These are phyloP conservation scores for Varecia variegata DNA, from an alignment of 2,797 vertebrate species.

Conservation along the genomic window DNA sequence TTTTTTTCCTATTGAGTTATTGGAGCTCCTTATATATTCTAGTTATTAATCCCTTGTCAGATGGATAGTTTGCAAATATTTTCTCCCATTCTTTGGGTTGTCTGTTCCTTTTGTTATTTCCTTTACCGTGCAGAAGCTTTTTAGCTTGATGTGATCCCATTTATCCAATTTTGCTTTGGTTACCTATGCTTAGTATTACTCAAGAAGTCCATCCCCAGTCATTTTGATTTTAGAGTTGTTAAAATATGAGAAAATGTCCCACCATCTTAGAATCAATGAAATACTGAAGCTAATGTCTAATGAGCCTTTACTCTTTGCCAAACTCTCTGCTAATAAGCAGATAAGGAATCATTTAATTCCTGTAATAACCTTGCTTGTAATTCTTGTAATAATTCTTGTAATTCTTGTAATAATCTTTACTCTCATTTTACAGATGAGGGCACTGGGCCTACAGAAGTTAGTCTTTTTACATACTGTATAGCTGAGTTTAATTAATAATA, in stretches of 20 bases:
- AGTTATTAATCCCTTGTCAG: not conserved
- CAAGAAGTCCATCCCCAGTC: not conserved
- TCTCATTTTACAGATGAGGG: not conserved
- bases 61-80: not conserved
- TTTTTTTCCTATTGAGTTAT: not conserved
- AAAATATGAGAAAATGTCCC: slow-evolving; percentile 2
- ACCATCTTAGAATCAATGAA: slow-evolving; percentile 16
- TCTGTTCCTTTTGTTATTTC: not conserved
- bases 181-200: not conserved
- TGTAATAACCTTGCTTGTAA: not conserved
- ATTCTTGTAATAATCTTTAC: not conserved
- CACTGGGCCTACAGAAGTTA: not conserved
- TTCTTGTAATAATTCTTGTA: too few relatives aligned
- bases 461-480: not conserved
- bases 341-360: slow-evolving; percentile 7
- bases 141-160: not conserved
- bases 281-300: slow-evolving; percentile 13
- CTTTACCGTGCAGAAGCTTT: not conserved
- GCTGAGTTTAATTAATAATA: slow-evolving; percentile 22
- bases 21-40: not conserved
- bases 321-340: not conserved
- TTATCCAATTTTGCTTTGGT: not conserved
- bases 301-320: slow-evolving; percentile 9
- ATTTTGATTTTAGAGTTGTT: slow-evolving; percentile 23
- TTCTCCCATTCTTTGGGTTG: not conserved